phyloP scores from a whole-genome alignment of 2,113 vertebrate genomes.

The Clarias magur region DNA sequence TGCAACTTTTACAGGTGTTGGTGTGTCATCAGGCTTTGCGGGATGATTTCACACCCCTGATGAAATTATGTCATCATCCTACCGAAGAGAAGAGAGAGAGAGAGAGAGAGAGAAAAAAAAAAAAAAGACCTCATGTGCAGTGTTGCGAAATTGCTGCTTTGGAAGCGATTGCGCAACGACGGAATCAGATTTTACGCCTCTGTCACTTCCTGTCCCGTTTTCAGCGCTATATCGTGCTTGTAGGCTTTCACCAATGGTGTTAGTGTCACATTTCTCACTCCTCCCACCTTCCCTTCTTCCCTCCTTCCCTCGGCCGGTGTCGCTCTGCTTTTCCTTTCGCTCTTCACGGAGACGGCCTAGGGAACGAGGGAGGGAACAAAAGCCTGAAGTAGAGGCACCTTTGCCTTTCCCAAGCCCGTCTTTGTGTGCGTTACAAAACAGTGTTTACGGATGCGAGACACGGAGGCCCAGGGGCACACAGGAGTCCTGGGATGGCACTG shows the following conservation, averaged over 20 bases:
- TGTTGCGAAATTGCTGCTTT: not conserved
- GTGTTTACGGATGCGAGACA: slow-evolving; percentile 40
- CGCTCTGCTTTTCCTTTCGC: slow-evolving; percentile 10
- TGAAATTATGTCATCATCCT: slow-evolving; percentile 29
- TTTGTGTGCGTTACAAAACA: slow-evolving; percentile 50
- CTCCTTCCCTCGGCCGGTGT: not conserved
- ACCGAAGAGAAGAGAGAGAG: not conserved
- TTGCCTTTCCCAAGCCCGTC: slow-evolving; percentile 49
- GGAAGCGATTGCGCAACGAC: not conserved
- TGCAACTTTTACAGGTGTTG: not conserved
- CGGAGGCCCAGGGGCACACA: not conserved
- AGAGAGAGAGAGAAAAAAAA: not conserved
- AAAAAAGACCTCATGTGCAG: not conserved
- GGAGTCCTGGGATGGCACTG: slow-evolving; percentile 8
- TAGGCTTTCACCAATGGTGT: not conserved
- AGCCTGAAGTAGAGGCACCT: slow-evolving; percentile 20
- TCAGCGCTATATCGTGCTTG: not conserved
- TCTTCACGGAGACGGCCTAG: slow-evolving; percentile 23
- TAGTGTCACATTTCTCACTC: not conserved
- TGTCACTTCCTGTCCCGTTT: not conserved
- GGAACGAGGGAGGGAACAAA: slow-evolving; percentile 22
- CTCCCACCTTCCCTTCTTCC: not conserved
- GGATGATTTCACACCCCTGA: slow-evolving; percentile 21
- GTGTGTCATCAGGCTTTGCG: not conserved
- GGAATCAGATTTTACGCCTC: not conserved